phyloP scores from a whole-genome alignment of 2,113 vertebrate genomes.

The Chaetodon trifascialis region DNA sequence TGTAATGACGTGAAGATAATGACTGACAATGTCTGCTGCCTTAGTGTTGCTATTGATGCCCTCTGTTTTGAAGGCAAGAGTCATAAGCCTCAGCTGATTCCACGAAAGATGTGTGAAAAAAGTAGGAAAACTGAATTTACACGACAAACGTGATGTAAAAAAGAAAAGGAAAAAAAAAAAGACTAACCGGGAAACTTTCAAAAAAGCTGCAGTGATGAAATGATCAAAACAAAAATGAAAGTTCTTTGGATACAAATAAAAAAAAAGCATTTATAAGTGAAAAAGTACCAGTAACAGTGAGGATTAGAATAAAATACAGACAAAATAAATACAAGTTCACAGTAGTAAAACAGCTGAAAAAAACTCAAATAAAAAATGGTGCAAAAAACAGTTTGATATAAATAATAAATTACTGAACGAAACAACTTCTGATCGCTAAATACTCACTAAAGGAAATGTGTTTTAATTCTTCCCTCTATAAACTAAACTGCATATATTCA shows the following conservation, averaged over 20 bases:
- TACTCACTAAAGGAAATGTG: constrained; percentile 5
- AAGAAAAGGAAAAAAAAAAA: not conserved
- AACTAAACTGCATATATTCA: constrained; percentile 45
- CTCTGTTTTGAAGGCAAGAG: constrained; percentile 8
- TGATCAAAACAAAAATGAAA: constrained; percentile 3
- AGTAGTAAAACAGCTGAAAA: constrained; percentile 60
- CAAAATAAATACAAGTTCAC: constrained; percentile 62
- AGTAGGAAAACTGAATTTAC: constrained; percentile 31
- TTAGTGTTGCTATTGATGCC: constrained; percentile 34
- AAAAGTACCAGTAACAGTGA: constrained; percentile 32
- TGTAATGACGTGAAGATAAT: constrained; percentile 31
- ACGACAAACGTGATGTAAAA: constrained; percentile 26
- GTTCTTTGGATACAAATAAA: constrained; percentile 65
- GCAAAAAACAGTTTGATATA: constrained; percentile 17
- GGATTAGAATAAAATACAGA: constrained; percentile 40
- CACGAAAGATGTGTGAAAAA: constrained; percentile 14
- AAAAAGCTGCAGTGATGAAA: constrained; percentile 37
- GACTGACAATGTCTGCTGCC: constrained; percentile 51
- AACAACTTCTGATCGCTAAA: constrained; percentile 22
- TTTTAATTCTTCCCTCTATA: constrained; percentile 1
- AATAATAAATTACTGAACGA: constrained; percentile 48
- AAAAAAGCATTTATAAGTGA: constrained; percentile 11
- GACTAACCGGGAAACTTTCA: not conserved
- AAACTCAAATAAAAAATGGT: constrained; percentile 45
- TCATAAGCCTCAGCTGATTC: constrained; percentile 9